Percentiles rank a stretch among this genome's conserved stretches.
Evolutionary conservation across 1,140 invertebrate species (phyloP).

Genomic region (Scaptomyza graminum): DNA sequence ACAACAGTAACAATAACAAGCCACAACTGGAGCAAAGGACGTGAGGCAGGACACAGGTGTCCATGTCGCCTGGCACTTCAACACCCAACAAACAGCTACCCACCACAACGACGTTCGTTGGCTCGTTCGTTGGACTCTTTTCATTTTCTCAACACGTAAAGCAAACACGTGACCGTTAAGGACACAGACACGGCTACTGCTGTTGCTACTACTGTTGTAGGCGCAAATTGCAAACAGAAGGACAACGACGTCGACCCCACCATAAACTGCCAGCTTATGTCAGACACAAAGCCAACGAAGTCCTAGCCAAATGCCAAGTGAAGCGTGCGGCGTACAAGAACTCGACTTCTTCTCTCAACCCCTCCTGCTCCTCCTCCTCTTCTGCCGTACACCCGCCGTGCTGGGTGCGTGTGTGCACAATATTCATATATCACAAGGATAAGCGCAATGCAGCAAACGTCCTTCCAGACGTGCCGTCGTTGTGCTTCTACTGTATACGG

Average conservation of each 20-base stretch:
- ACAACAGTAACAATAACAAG: slow-evolving; percentile 71
- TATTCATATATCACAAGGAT: slow-evolving; percentile 84
- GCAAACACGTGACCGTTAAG: slow-evolving; percentile 80
- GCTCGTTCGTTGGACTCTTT: slow-evolving; percentile 54
- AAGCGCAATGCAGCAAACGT: slow-evolving; percentile 84
- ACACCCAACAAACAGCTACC: slow-evolving; percentile 61
- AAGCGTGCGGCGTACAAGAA: slow-evolving; percentile 49
- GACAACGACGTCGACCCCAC: slow-evolving; percentile 59
- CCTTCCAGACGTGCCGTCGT: slow-evolving; percentile 76
- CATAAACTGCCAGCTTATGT: slow-evolving; percentile 79
- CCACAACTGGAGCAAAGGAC: slow-evolving; percentile 63
- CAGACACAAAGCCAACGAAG: slow-evolving; percentile 69
- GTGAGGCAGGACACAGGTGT: slow-evolving; percentile 64
- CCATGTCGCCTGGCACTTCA: slow-evolving; percentile 74
- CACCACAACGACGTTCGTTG: slow-evolving; percentile 8
- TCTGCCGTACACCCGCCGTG: slow-evolving; percentile 11
- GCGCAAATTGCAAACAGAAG: slow-evolving; percentile 81
- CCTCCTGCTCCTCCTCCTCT: slow-evolving; percentile 1
- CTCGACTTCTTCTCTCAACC: slow-evolving; percentile 20
- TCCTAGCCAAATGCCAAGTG: slow-evolving; percentile 44
- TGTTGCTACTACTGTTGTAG: slow-evolving; percentile 54
- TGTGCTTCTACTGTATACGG: slow-evolving; percentile 9
- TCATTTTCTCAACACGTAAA: slow-evolving; percentile 82
- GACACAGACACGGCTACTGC: slow-evolving; percentile 56
- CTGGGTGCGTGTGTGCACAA: slow-evolving; percentile 79